These are phyloP conservation scores for Cryptotermes secundus DNA, from an alignment of 1,140 invertebrate genomes.

Conservation along the genomic window DNA sequence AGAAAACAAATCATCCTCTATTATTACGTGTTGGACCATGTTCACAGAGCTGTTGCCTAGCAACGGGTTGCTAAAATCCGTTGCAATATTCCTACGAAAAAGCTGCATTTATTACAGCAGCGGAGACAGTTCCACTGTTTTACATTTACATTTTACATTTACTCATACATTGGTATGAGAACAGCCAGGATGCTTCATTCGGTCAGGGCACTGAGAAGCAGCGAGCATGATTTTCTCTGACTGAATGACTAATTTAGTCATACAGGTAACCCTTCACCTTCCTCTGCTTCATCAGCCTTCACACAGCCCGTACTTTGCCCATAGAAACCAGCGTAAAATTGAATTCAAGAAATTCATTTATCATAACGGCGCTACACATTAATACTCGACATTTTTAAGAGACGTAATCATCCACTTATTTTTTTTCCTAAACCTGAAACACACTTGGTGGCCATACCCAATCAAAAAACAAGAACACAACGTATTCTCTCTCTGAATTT, in stretches of 20 bases:
- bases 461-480: background rate
- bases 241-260: background rate
- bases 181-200: no score
- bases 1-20: no score
- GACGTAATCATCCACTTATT: background rate
- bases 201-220: no score
- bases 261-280: constrained; percentile 3
- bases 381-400: background rate
- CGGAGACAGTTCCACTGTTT: no score
- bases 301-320: background rate
- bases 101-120: no score
- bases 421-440: background rate
- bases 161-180: no score
- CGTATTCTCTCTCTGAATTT: background rate
- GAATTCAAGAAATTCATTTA: constrained; percentile 17
- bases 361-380: background rate
- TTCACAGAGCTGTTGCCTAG: no score
- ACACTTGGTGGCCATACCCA: background rate
- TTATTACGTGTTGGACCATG: no score
- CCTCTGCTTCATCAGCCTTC: background rate
- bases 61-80: no score
- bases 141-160: no score
- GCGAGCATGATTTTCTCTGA: background rate
- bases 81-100: no score
- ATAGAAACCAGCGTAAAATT: constrained; percentile 1